Conservation (phyloP, 2,113 vertebrate species). For the Hippocampus comes region DNA sequence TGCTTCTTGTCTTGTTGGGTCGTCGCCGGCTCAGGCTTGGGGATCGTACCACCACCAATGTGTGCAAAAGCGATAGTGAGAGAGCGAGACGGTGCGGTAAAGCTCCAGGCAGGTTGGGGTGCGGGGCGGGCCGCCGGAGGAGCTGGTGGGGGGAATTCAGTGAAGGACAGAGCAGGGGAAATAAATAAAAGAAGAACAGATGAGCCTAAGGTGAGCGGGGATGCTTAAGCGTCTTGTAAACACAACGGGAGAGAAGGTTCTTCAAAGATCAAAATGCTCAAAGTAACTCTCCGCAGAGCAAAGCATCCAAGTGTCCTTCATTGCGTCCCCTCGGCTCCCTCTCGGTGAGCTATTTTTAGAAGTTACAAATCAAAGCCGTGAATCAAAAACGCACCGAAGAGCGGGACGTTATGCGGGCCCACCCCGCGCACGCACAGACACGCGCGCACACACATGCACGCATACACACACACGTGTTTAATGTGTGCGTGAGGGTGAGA, state of each 20-base stretch:
- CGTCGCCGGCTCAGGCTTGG: constrained; percentile 23
- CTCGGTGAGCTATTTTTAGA: constrained; percentile 67
- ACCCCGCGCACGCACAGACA: not conserved
- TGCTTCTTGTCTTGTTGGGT: constrained; percentile 36
- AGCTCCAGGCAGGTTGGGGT: not conserved
- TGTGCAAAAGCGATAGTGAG: constrained; percentile 6
- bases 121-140: constrained; percentile 5
- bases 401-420: constrained; percentile 36
- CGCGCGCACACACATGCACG: no score
- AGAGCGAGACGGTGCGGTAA: constrained; percentile 1
- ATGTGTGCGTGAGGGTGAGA: constrained; percentile 14
- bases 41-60: not conserved
- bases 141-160: not conserved
- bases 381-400: constrained; percentile 63
- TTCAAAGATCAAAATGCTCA: constrained; percentile 39
- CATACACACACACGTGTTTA: constrained; percentile 23
- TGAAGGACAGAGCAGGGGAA: constrained; percentile 22
- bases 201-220: constrained; percentile 39
- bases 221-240: constrained; percentile 40
- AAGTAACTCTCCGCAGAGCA: constrained; percentile 46
- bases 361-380: constrained; percentile 62
- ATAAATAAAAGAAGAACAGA: constrained; percentile 25
- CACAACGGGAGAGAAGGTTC: constrained; percentile 19
- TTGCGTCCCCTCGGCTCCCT: constrained; percentile 5
- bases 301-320: constrained; percentile 40